Evolutionary conservation across 2,113 vertebrate species (phyloP).

Genomic region (Monarcha castaneiventris): DNA sequence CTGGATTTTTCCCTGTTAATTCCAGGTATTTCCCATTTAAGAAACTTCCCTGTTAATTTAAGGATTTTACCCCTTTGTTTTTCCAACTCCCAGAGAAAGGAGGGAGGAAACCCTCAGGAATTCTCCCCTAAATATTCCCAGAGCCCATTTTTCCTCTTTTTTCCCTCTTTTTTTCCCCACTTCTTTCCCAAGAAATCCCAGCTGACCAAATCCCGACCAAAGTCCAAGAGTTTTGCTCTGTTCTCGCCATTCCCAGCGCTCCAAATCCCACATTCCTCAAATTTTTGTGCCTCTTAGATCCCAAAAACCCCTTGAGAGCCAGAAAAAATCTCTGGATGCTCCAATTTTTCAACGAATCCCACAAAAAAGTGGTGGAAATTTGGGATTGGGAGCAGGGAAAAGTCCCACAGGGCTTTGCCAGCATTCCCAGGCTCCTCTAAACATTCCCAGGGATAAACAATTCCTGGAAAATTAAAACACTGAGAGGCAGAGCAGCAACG

Average conservation of each 20-base stretch:
- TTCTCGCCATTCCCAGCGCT: background rate
- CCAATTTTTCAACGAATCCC: fast-evolving
- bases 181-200: background rate
- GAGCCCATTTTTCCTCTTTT: background rate
- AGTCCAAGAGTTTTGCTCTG: background rate
- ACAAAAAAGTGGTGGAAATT: fast-evolving
- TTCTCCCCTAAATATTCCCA: background rate
- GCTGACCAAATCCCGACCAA: background rate
- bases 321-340: background rate
- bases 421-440: no score
- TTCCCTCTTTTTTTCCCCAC: background rate
- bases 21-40: background rate
- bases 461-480: no score
- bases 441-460: no score
- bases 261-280: background rate
- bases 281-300: background rate
- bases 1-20: no score
- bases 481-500: no score
- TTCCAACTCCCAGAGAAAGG: background rate
- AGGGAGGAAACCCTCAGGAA: fast-evolving
- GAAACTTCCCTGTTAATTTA: background rate
- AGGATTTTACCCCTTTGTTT: background rate
- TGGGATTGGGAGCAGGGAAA: background rate
- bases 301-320: background rate
- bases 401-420: background rate